Percentiles rank a stretch among this genome's conserved stretches.
These are phyloP conservation scores for Unio delphinus DNA, from an alignment of 2,888 invertebrate genomes.

Conservation along the genomic window DNA sequence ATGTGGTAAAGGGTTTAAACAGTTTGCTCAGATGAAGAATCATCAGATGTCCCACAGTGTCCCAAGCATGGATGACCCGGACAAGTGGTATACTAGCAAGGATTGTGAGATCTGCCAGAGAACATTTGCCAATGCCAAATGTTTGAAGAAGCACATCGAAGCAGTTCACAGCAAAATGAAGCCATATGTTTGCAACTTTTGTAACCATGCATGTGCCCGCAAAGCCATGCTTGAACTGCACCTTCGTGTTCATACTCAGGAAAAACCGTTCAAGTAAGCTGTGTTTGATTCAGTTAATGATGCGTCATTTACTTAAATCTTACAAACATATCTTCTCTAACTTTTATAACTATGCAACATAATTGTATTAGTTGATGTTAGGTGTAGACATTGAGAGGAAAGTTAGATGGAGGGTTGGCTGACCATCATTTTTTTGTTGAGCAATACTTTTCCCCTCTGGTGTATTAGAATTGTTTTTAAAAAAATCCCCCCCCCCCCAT, in stretches of 20 bases:
- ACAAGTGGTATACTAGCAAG: constrained; percentile 61
- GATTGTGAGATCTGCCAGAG: constrained; percentile 79
- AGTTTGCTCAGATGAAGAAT: constrained; percentile 83
- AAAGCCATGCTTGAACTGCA: constrained; percentile 80
- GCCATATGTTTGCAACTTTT: constrained; percentile 79
- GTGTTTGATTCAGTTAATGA: not conserved
- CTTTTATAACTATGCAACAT: too few species aligned
- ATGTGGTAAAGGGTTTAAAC: constrained; percentile 86
- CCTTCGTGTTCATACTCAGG: constrained; percentile 81
- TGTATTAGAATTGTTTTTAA: too few species aligned
- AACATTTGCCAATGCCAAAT: constrained; percentile 75
- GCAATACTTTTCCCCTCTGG: too few species aligned
- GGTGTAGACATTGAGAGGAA: too few species aligned
- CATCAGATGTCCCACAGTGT: constrained; percentile 76
- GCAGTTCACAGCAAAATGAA: constrained; percentile 80
- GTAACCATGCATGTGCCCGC: constrained; percentile 79
- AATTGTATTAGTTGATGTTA: too few species aligned
- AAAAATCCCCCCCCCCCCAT: too few species aligned
- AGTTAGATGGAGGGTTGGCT: too few species aligned
- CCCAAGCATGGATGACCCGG: constrained; percentile 11
- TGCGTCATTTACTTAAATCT: not conserved
- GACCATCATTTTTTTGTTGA: too few species aligned
- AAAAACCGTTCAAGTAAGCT: constrained; percentile 79
- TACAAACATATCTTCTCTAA: too few species aligned
- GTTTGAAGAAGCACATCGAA: constrained; percentile 68